These are phyloP conservation scores for Papilio elwesi DNA, from an alignment of 2,888 invertebrate species.

Conservation along the genomic window DNA sequence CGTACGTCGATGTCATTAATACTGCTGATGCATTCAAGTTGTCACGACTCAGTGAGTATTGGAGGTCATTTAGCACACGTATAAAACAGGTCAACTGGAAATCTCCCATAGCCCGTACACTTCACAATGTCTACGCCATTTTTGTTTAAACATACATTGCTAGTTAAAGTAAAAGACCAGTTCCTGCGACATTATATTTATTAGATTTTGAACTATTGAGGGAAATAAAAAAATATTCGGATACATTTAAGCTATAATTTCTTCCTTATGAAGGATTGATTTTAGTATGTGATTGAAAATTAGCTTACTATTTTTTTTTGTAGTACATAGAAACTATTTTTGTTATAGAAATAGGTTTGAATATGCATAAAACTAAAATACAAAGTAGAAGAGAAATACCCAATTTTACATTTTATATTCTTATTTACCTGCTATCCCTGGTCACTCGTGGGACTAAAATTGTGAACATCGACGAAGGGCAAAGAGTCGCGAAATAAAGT, in stretches of 20 bases:
- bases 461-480: constrained; percentile 27
- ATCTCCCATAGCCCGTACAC: constrained; percentile 1
- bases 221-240: not conserved
- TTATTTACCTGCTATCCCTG: constrained; percentile 25
- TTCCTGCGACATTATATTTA: not conserved
- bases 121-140: constrained; percentile 14
- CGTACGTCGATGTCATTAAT: constrained; percentile 95
- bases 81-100: constrained; percentile 36
- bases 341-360: too few species aligned
- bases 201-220: too few species aligned
- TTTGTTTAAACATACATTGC: constrained; percentile 7
- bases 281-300: too few species aligned
- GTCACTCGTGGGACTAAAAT: constrained; percentile 29
- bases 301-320: too few species aligned
- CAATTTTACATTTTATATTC: constrained; percentile 18
- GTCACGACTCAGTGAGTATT: constrained; percentile 93
- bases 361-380: not conserved
- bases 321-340: too few species aligned
- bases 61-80: constrained; percentile 21
- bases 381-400: not conserved
- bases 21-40: constrained; percentile 97
- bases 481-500: constrained; percentile 35
- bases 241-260: too few species aligned
- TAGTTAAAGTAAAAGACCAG: not conserved
- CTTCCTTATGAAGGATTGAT: too few species aligned